Base-by-base conservation (phyloP, 2,113 vertebrate species). In the Corythoichthys haematopterus region DNA sequence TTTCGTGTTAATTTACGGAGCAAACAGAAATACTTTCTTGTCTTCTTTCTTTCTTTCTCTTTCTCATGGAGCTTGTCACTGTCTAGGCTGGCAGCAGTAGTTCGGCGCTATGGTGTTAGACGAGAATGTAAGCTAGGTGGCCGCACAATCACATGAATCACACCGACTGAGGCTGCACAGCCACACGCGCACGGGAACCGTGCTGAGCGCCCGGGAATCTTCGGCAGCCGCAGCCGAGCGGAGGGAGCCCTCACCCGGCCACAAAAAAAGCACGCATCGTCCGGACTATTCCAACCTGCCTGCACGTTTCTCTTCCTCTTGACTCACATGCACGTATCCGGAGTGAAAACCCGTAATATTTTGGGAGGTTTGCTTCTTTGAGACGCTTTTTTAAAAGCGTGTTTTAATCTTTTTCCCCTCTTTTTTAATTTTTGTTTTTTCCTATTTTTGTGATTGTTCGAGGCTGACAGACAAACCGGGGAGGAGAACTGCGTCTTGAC, bases 61-160 rank as follows among this genome's bases (percentile, higher is more conserved):
- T 65, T 75, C 48, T 51, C 13, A 11, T 2, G 47, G 58, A 56
- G 69, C 43, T 50, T 59, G 40, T 9, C 38, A 57, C 71, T 20
- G 57, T 63, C 71, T 10, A 43, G 55, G 58, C 75, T 64, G n/a
- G 62, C 66, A 6, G 75, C 77, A 13, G 69, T 28, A 6, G 65
- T 46, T 53, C 53, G 43, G 51, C 28, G 62, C 60, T 51, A 69
- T 43, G 68, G 69, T 51, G 76, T 76, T 66, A 16, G 62, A 72
- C 72, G 58, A 43, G 47, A 50, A 6, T 70, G 86, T 83, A 65
- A 87, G 81, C 83, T 88, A 82, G 87, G 82, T 87, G 88, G 85
- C 84, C 83, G 84, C 85, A 80, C 78, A 36, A 62, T 68, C 88
- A 68, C 87, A 70, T 68, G 76, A 64, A 78, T 87, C 43, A 6